A percentile compares a stretch with the other conserved stretches of the same genome.
Conservation (phyloP, 1,140 invertebrate species). For the Caenorhabditis tropicalis region DNA sequence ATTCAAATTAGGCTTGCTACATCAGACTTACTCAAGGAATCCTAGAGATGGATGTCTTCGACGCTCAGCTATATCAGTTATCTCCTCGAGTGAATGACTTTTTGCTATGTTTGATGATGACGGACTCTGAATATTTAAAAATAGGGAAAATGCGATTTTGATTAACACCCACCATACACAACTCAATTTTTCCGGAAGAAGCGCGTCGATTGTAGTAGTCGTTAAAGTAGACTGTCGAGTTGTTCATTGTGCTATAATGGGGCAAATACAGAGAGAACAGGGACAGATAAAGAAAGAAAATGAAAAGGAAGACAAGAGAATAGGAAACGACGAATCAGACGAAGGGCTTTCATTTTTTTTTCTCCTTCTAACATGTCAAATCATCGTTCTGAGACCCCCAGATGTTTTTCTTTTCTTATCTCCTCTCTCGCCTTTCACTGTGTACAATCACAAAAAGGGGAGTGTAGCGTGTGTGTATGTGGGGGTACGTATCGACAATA, state of each 20-base stretch:
- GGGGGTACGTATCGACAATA: conserved; percentile 8
- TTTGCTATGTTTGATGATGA: not conserved
- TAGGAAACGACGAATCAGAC: not conserved
- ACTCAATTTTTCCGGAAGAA: not conserved
- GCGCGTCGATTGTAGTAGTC: conserved; percentile 4
- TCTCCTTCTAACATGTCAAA: not conserved
- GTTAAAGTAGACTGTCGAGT: not conserved
- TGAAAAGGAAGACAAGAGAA: not conserved
- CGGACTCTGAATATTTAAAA: not conserved
- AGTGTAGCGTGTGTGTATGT: not conserved
- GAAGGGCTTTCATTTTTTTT: not conserved
- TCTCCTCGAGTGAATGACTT: not conserved
- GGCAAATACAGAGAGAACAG: conserved; percentile 1
- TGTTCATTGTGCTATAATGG: not conserved
- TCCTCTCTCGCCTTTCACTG: not conserved
- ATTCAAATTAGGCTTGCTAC: too few species aligned
- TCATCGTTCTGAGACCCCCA: conserved; percentile 16
- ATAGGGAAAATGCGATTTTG: not conserved
- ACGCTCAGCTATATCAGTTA: not conserved
- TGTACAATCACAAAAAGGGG: conserved; percentile 12
- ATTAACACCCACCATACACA: not conserved
- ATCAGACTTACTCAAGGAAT: not conserved
- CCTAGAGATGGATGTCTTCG: conserved; percentile 15
- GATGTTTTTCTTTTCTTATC: conserved; percentile 26
- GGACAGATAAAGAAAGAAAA: not conserved